These are phyloP conservation scores for Periplaneta americana DNA, from an alignment of 1,140 invertebrate genomes.

Conservation along the genomic window DNA sequence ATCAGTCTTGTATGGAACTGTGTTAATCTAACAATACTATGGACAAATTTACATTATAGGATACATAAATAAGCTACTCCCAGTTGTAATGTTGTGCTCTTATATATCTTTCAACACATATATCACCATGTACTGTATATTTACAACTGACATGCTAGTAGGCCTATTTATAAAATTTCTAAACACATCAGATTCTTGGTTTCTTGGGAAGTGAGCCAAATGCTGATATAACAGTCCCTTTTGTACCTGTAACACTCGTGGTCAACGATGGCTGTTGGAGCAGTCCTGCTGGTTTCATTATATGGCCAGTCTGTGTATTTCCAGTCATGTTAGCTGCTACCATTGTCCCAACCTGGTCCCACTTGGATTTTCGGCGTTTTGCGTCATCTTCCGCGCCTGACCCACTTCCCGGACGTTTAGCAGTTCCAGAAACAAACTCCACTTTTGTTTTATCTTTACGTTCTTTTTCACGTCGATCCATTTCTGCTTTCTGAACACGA, in stretches of 20 bases:
- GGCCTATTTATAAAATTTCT: neutral
- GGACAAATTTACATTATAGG: too few relatives aligned
- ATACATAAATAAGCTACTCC: too few relatives aligned
- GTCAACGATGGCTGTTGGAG: conserved; percentile 62
- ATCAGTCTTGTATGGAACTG: too few relatives aligned
- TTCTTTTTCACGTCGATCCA: conserved; percentile 89
- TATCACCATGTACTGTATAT: too few relatives aligned
- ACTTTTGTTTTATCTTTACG: conserved; percentile 85
- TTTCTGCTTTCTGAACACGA: conserved; percentile 83
- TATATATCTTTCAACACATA: too few relatives aligned
- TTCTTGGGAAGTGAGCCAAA: conserved; percentile 85
- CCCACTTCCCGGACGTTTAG: conserved; percentile 53
- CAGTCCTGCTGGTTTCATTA: conserved; percentile 46
- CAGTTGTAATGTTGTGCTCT: too few relatives aligned
- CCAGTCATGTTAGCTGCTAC: conserved; percentile 39
- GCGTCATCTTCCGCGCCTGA: conserved; percentile 52
- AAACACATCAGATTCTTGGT: conserved; percentile 43
- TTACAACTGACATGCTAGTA: neutral
- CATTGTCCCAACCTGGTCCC: conserved; percentile 70
- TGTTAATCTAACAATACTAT: too few relatives aligned
- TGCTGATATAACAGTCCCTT: conserved; percentile 80
- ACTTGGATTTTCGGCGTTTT: conserved; percentile 80
- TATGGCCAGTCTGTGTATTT: conserved; percentile 33
- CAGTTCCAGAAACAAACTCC: conserved; percentile 80
- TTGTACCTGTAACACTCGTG: conserved; percentile 71